These are phyloP conservation scores for Xiphorhynchus erythropygius DNA, from an alignment of 2,797 vertebrate genomes.

Conservation along the genomic window DNA sequence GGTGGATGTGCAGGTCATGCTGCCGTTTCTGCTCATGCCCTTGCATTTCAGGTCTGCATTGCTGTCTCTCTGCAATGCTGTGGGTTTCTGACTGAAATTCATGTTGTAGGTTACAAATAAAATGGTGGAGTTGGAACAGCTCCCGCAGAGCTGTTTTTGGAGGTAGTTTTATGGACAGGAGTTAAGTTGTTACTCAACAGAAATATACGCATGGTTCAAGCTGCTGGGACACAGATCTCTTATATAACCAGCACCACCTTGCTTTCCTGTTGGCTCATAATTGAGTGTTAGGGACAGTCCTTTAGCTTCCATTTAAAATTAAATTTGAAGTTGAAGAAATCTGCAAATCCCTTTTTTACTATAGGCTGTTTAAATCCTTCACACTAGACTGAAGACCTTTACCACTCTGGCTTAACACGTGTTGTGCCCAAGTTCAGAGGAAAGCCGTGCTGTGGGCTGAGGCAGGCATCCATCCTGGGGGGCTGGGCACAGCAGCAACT, in stretches of 20 bases:
- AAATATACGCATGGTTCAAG: background rate
- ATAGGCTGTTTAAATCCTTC: background rate
- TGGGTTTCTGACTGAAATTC: background rate
- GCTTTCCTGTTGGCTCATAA: background rate
- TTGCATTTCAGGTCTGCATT: accelerated
- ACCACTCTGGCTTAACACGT: background rate
- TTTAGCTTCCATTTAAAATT: background rate
- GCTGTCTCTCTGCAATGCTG: accelerated
- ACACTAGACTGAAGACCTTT: background rate
- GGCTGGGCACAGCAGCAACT: background rate
- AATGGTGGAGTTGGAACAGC: background rate
- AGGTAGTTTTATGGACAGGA: background rate
- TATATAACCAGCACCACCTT: background rate
- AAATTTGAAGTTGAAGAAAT: background rate
- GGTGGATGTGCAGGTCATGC: accelerated
- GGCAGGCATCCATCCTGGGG: background rate
- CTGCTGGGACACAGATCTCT: accelerated
- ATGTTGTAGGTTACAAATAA: background rate
- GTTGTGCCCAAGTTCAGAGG: background rate
- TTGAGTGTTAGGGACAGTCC: background rate
- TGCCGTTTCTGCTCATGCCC: background rate
- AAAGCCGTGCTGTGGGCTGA: accelerated
- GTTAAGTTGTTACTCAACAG: background rate
- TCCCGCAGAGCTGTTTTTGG: background rate
- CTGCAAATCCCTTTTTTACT: background rate